Conservation (phyloP, 92 coral and sea anemone species). For the Isaurus tuberculatus region DNA sequence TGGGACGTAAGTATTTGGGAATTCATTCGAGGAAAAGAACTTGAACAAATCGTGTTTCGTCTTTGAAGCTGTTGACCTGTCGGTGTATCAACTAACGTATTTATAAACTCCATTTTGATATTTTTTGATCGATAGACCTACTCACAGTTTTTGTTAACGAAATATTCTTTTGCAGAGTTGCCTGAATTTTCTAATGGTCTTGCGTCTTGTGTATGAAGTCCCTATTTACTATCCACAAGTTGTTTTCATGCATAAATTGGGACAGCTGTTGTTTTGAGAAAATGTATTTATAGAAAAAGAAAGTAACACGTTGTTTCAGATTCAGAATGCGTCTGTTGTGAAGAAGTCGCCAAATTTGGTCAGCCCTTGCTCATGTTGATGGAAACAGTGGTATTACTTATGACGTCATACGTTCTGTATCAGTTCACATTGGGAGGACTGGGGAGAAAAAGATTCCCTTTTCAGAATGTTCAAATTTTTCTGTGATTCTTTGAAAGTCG, state of each 20-base stretch:
- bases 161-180: background rate
- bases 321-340: background rate
- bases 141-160: background rate
- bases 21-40: conserved; percentile 27
- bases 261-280: conserved; percentile 12
- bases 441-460: background rate
- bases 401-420: conserved; percentile 29
- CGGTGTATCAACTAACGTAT: conserved; percentile 31
- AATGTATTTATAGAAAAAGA: background rate
- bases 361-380: background rate
- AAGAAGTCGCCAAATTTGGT: conserved; percentile 32
- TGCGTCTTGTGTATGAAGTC: background rate
- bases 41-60: conserved; percentile 34
- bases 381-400: background rate
- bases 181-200: background rate
- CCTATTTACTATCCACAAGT: background rate
- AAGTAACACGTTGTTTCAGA: conserved; percentile 1
- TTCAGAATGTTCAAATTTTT: background rate
- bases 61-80: conserved; percentile 44
- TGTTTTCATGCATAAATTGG: background rate
- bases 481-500: background rate
- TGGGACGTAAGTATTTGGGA: conserved; percentile 36
- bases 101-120: conserved; percentile 35
- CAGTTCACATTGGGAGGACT: background rate
- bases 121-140: background rate